Percentiles rank a stretch among this genome's conserved stretches.
phyloP scores from a whole-genome alignment of 23 tunicate genomes.

The Phallusia fumigata region DNA sequence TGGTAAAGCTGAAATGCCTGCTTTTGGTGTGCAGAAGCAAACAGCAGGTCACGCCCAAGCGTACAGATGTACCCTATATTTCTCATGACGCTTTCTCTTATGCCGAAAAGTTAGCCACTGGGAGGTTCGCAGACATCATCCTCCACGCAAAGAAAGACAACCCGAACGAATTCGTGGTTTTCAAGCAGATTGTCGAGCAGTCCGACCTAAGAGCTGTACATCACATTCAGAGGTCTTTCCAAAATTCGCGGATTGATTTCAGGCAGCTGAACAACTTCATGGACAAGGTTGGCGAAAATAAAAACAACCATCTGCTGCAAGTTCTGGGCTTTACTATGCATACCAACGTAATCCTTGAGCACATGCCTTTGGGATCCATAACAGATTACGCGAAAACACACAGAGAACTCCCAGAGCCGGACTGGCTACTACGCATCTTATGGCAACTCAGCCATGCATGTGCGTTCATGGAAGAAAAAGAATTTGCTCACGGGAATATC shows the following conservation, averaged over 20 bases:
- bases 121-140: conserved; percentile 43
- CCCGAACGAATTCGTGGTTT: conserved; percentile 10
- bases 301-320: conserved; percentile 65
- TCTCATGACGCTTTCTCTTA: no score
- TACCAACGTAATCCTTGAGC: conserved; percentile 54
- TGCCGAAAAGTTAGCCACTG: no score
- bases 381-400: conserved; percentile 26
- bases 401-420: not conserved
- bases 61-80: no score
- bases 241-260: conserved; percentile 44
- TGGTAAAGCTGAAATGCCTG: no score
- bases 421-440: conserved; percentile 57
- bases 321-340: conserved; percentile 54
- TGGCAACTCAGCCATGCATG: conserved; percentile 90
- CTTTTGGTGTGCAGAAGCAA: no score
- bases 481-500: conserved; percentile 71
- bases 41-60: no score
- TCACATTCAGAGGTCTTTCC: conserved; percentile 60
- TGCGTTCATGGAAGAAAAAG: conserved; percentile 68
- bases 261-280: conserved; percentile 17
- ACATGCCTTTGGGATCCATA: conserved; percentile 60
- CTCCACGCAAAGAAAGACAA: conserved; percentile 24
- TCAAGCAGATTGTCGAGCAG: conserved; percentile 38
- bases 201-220: conserved; percentile 33
- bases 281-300: not conserved